These are phyloP conservation scores for Lepisosteus osseus DNA, from an alignment of 2,113 vertebrate species.

Conservation along the genomic window DNA sequence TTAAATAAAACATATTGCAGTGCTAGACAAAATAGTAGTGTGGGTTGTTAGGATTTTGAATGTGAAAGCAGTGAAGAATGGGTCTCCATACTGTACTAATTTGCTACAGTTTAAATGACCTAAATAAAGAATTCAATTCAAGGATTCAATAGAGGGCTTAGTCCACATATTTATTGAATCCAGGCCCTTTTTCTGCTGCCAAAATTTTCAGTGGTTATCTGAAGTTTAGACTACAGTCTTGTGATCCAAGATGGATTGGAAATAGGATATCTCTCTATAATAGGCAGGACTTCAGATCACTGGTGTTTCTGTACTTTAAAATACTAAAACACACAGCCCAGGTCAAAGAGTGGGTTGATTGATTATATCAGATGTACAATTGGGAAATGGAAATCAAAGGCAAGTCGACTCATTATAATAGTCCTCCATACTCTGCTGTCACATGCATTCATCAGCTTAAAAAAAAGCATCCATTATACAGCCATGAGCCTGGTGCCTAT, in stretches of 20 bases:
- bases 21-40: neutral
- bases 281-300: slow-evolving; percentile 33
- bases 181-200: slow-evolving; percentile 67
- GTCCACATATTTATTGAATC: slow-evolving; percentile 72
- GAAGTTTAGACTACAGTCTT: slow-evolving; percentile 56
- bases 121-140: slow-evolving; percentile 66
- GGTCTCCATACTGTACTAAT: slow-evolving; percentile 64
- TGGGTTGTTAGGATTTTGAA: neutral
- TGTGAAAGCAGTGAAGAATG: neutral
- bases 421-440: slow-evolving; percentile 7
- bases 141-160: slow-evolving; percentile 62
- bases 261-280: slow-evolving; percentile 55
- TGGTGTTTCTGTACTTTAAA: slow-evolving; percentile 39
- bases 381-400: slow-evolving; percentile 32
- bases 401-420: slow-evolving; percentile 29
- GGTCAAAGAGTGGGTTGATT: slow-evolving; percentile 38
- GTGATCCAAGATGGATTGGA: slow-evolving; percentile 65
- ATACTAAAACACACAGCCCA: slow-evolving; percentile 28
- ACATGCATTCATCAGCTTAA: neutral
- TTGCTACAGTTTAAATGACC: slow-evolving; percentile 64
- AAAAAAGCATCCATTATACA: neutral
- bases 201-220: slow-evolving; percentile 65
- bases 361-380: slow-evolving; percentile 39
- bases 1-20: neutral
- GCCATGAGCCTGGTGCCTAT: neutral